Conservation (phyloP, 2,113 vertebrate species). For the Bettongia penicillata region DNA sequence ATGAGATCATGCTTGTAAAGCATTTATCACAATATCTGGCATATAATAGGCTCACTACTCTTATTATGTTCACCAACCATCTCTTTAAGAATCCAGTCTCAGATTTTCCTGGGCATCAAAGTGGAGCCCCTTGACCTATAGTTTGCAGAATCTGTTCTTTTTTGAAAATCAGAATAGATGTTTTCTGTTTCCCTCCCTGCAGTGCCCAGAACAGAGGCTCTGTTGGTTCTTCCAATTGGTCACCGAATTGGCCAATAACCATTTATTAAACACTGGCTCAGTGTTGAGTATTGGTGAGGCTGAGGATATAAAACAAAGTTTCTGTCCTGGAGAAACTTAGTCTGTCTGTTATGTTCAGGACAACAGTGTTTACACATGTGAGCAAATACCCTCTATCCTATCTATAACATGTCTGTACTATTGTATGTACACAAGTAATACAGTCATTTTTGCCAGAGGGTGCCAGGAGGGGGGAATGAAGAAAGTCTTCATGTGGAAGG, state of each 20-base stretch:
- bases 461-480: not conserved
- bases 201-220: not conserved
- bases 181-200: too few relatives aligned
- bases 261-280: not conserved
- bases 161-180: not conserved
- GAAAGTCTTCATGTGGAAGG: not conserved
- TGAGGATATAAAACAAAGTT: not conserved
- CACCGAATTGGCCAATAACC: not conserved
- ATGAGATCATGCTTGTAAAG: too few relatives aligned
- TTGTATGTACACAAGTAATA: too few relatives aligned
- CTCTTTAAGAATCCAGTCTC: not conserved
- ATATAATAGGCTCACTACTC: not conserved
- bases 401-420: too few relatives aligned
- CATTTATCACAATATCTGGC: too few relatives aligned
- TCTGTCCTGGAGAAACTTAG: not conserved
- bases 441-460: not conserved
- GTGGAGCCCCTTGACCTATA: not conserved
- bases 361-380: not conserved
- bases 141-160: not conserved
- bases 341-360: not conserved
- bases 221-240: not conserved
- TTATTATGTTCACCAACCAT: not conserved
- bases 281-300: too few relatives aligned
- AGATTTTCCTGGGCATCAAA: not conserved
- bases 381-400: not conserved